Base-by-base conservation (phyloP, 2,888 invertebrate genomes). In the Bugula neritina region DNA sequence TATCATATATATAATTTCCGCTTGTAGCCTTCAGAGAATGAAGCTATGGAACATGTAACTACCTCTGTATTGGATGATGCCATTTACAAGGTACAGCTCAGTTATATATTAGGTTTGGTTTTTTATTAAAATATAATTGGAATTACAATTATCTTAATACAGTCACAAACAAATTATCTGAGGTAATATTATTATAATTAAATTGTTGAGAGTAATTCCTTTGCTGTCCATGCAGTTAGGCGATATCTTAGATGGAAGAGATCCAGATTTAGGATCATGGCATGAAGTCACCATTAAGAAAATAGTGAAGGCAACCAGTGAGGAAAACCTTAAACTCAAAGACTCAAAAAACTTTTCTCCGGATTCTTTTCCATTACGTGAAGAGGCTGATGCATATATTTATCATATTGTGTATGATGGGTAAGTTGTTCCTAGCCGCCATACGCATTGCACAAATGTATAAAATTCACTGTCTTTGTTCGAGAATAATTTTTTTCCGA, bases 231-330 rank as follows among this genome's bases (percentile, higher is more conserved):
- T n/a, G n/a, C 72, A 85, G 84, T 75, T 84, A 71, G 90, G 89
- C 29, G 91, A 92, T 81, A 81, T 88, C 0, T 84, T 92, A 72
- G 92, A 92, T 82, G 87, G 88, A 71, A 85, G 87, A 73, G 88
- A 90, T 77, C 79, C 81, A n/a, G 85, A 86, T 71, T 85, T 87
- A 77, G 90, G 91, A 5, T 88, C 89, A 10, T 92, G 92, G 92
- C 89, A 89, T 82, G 91, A 92, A 84, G 90, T 88, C 0, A 87
- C 86, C 57, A 78, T 83, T 25, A 69, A 77, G 27, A 78, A 79
- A 74, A 75, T 82, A 2, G 35, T 54, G 63, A 29, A 27, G 69
- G 71, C 54, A 2, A 71, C 71, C 2, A 3, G 5, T 23, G 55
- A 71, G 29, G 55, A 71, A 3, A 55, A 54, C 17, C 1, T 10